phyloP scores from a whole-genome alignment of 2,888 invertebrate genomes.

The Caenorhabditis sp. region DNA sequence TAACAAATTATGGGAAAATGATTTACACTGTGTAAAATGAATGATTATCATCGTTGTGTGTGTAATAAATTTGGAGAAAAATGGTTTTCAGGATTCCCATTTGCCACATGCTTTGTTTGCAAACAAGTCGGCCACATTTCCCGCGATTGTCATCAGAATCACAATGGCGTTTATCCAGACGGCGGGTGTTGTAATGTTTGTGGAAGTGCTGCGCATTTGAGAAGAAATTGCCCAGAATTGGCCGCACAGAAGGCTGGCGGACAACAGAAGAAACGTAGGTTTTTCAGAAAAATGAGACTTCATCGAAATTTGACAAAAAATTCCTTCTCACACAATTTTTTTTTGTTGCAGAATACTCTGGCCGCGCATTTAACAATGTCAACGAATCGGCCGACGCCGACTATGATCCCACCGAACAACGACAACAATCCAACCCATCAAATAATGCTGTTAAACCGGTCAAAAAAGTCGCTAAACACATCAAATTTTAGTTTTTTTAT shows the following conservation, averaged over 20 bases:
- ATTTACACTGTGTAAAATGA: not conserved
- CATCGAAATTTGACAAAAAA: not conserved
- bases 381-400: constrained; percentile 36
- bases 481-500: constrained; percentile 28
- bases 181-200: constrained; percentile 82
- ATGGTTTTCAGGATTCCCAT: constrained; percentile 77
- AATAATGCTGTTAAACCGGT: not conserved
- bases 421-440: no score
- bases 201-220: constrained; percentile 85
- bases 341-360: not conserved
- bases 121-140: constrained; percentile 86
- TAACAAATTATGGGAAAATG: not conserved
- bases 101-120: constrained; percentile 88
- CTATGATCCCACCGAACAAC: constrained; percentile 34
- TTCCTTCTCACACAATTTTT: no score
- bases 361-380: not conserved
- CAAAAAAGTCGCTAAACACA: constrained; percentile 26
- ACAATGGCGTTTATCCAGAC: constrained; percentile 85
- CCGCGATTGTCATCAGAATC: constrained; percentile 86
- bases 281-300: not conserved
- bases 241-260: constrained; percentile 38
- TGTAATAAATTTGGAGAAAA: not conserved
- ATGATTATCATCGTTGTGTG: not conserved
- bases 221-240: constrained; percentile 77
- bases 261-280: constrained; percentile 26